A percentile compares a stretch with the other conserved stretches of the same genome.
phyloP scores from a whole-genome alignment of 2,888 invertebrate genomes.

The Drosophila phalerata region DNA sequence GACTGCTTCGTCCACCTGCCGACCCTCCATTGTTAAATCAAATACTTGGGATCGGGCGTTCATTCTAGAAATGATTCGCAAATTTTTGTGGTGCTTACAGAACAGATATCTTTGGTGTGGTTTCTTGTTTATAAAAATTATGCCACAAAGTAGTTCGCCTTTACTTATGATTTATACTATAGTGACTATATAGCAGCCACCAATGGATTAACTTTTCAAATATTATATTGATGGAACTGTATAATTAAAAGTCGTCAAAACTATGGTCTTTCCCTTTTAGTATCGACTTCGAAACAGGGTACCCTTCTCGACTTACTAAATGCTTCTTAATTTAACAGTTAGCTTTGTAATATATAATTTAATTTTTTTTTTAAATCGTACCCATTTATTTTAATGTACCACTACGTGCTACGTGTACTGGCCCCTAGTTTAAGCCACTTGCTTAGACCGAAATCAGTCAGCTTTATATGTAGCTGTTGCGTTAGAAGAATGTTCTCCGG shows the following conservation, averaged over 20 bases:
- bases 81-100: neutral
- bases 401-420: neutral
- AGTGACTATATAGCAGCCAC: neutral
- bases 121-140: neutral
- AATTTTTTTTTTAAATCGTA: neutral
- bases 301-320: neutral
- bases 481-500: conserved; percentile 1
- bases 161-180: neutral
- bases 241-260: neutral
- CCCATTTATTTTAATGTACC: conserved; percentile 5
- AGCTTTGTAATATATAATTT: neutral
- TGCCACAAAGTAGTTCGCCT: neutral
- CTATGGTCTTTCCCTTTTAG: neutral
- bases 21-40: conserved; percentile 94
- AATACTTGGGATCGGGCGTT: conserved; percentile 93
- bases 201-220: neutral
- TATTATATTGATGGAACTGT: neutral
- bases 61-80: conserved; percentile 86
- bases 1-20: conserved; percentile 96
- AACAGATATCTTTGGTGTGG: neutral
- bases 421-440: neutral
- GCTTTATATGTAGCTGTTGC: neutral
- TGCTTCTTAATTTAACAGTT: neutral
- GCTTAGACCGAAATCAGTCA: conserved; percentile 7
- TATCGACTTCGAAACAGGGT: neutral